Conservation (phyloP, 2,113 vertebrate species). For the Poecilia latipinna region DNA sequence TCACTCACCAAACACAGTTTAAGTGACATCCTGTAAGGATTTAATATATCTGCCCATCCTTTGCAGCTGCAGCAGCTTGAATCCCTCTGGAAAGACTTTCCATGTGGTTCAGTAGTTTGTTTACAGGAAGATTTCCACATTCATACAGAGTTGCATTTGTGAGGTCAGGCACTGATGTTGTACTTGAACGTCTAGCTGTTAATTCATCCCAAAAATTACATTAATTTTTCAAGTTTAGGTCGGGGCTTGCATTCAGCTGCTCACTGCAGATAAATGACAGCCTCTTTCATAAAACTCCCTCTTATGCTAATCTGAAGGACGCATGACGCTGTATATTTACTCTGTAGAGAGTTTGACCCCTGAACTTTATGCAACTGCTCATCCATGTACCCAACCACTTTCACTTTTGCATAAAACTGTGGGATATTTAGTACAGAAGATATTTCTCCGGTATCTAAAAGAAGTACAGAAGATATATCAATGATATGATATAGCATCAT, state of each 20-base stretch:
- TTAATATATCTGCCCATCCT: not conserved
- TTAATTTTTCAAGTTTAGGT: too few relatives aligned
- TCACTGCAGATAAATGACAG: too few relatives aligned
- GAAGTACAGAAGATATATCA: too few relatives aligned
- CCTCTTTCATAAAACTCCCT: too few relatives aligned
- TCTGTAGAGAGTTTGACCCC: not conserved
- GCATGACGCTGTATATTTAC: too few relatives aligned
- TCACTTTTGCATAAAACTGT: not conserved
- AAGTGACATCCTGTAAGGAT: not conserved
- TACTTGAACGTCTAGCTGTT: not conserved
- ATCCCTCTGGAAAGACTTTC: not conserved
- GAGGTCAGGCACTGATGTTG: not conserved
- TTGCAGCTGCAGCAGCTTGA: too few relatives aligned
- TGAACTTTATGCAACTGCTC: not conserved
- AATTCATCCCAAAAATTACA: too few relatives aligned
- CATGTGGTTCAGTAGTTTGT: too few relatives aligned
- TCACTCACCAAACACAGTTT: not conserved
- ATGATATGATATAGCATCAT: too few relatives aligned
- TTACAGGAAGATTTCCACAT: not conserved
- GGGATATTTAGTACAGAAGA: not conserved
- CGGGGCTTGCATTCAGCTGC: not conserved
- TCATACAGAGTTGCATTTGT: not conserved
- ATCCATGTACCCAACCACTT: not conserved
- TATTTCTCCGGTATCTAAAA: not conserved
- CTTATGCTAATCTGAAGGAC: too few relatives aligned